Base-by-base conservation (phyloP, 2,113 vertebrate species). In the Phodopus roborovskii region DNA sequence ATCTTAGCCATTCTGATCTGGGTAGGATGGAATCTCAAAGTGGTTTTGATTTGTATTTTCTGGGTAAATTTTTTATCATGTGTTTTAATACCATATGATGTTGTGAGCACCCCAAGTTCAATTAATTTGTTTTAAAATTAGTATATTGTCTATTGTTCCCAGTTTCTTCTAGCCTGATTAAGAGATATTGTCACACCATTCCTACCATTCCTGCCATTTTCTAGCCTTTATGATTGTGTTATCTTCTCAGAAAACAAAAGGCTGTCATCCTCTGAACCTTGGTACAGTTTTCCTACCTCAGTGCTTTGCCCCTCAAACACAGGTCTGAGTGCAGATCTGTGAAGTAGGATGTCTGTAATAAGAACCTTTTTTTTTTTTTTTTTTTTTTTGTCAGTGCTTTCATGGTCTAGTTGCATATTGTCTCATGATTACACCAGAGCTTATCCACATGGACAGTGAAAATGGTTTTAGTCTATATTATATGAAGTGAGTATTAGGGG, bases 61-160 rank as follows among this genome's bases (percentile, higher is more conserved):
- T 50, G 48, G 48, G 9, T 50, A 9, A 86, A n/a, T 75, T 64
- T 88, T 20, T 17, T 33, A n/a, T 58, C 4, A 7, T 73, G 13
- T 94, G 9, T 64, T 50, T 68, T 60, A 77, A 39, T 81, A 56
- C 20, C 1, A 0, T 45, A 58, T 74, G 33, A 88, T 81, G 75
- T 60, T 26, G 53, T 28, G 45, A 78, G 36, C 84, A 73, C 28
- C 45, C 26, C 68, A 89, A 30, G 64, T 82, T 88, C 42, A 58
- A 71, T 66, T 79, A 9, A 62, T 42, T 68, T 39, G n/a, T 81
- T 95, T 94, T 50, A 81, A 92, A 33, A 42, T 42, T 75, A 88
- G 50, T 96, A 5, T 26, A 42, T 89, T 91, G 92, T 95, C 84
- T 75, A 1, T 70, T 74, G 48, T 93, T 82, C 79, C 39, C 62